These are phyloP conservation scores for Drosophila repletoides DNA, from an alignment of 1,140 invertebrate genomes.

Conservation along the genomic window DNA sequence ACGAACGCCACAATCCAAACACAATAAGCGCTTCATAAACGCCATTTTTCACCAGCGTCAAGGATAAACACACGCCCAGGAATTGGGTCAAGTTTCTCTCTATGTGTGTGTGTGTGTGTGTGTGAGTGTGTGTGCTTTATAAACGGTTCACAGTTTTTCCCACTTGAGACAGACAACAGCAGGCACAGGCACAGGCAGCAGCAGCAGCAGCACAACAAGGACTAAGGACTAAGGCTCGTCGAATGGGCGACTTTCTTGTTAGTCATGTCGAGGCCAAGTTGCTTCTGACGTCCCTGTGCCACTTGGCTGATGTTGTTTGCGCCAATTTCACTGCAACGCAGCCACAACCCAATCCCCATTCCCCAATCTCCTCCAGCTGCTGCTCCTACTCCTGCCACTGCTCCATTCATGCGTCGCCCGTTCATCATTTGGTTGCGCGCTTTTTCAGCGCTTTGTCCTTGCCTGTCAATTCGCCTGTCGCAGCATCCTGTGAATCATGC, in stretches of 20 bases:
- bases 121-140: constrained; percentile 30
- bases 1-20: constrained; percentile 68
- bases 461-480: constrained; percentile 30
- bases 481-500: constrained; percentile 46
- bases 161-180: constrained; percentile 52
- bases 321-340: constrained; percentile 2
- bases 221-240: constrained; percentile 6
- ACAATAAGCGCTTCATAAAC: constrained; percentile 80
- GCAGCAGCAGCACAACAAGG: constrained; percentile 3
- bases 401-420: neutral
- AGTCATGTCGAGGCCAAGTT: constrained; percentile 62
- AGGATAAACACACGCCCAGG: constrained; percentile 49
- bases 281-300: constrained; percentile 11
- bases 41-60: constrained; percentile 70
- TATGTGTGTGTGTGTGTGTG: constrained; percentile 12
- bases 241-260: constrained; percentile 46
- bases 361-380: neutral
- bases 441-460: constrained; percentile 20
- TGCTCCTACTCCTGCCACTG: neutral
- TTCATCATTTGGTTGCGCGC: constrained; percentile 1
- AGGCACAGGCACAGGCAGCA: constrained; percentile 19
- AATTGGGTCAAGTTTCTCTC: constrained; percentile 70
- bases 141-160: constrained; percentile 45
- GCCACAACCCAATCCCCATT: neutral
- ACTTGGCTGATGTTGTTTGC: neutral